Conservation (phyloP, 1,140 invertebrate species). For the Rhyacophila brunnea region DNA sequence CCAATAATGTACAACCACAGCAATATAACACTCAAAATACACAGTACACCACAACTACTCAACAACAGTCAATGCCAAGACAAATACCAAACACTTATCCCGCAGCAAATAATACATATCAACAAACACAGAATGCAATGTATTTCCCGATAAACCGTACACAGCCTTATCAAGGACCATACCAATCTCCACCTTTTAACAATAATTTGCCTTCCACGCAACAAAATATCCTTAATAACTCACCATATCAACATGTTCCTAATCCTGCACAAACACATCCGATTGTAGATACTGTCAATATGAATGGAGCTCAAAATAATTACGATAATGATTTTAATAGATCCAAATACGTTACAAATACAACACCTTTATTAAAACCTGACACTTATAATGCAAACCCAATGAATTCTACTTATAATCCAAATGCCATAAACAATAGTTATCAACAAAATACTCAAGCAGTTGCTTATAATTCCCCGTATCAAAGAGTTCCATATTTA, state of each 20-base stretch:
- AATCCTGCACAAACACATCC: conserved; percentile 48
- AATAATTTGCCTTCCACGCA: conserved; percentile 8
- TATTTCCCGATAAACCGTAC: conserved; percentile 34
- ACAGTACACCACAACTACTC: conserved; percentile 11
- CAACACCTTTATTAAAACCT: conserved; percentile 9
- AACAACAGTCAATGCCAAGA: conserved; percentile 27
- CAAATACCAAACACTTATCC: conserved; percentile 21
- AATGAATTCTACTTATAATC: conserved; percentile 14
- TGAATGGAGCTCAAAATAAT: conserved; percentile 10
- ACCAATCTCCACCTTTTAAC: conserved; percentile 10
- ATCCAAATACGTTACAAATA: conserved; percentile 23
- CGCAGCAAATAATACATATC: conserved; percentile 19
- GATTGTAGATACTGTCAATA: conserved; percentile 32
- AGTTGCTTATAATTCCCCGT: conserved; percentile 31
- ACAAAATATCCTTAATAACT: conserved; percentile 18
- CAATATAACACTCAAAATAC: conserved; percentile 36
- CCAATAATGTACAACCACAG: conserved; percentile 32
- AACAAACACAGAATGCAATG: conserved; percentile 34
- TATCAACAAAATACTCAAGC: conserved; percentile 38
- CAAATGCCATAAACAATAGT: conserved; percentile 6
- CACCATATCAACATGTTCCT: conserved; percentile 52
- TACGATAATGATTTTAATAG: conserved; percentile 22
- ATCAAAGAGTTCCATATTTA: conserved; percentile 40
- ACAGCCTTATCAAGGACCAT: conserved; percentile 20
- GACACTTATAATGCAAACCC: conserved; percentile 20